Evolutionary conservation across 2,888 invertebrate species (phyloP).

Genomic region (Parochlus steinenii): DNA sequence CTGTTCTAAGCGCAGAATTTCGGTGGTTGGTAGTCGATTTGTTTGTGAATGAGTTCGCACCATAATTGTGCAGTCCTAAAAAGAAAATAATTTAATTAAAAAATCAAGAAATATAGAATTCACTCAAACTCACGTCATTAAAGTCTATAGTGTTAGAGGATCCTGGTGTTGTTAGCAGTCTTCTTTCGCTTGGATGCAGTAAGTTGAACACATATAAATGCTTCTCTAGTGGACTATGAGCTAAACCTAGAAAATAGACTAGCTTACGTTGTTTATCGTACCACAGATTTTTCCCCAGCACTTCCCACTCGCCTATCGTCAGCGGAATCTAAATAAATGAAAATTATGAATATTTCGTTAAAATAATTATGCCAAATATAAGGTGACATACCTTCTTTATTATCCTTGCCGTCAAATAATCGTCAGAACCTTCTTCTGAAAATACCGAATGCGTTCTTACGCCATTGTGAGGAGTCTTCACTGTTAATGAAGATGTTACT

Average conservation of each 20-base stretch:
- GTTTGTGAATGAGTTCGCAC: constrained; percentile 75
- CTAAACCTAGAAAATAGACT: constrained; percentile 81
- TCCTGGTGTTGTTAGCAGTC: constrained; percentile 64
- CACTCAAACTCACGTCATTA: constrained; percentile 40
- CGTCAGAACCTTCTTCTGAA: constrained; percentile 25
- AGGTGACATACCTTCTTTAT: too few relatives aligned
- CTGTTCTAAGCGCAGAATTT: constrained; percentile 54
- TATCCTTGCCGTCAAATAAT: constrained; percentile 25
- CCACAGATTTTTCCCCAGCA: constrained; percentile 71
- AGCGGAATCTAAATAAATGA: constrained; percentile 37
- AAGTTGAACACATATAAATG: constrained; percentile 78
- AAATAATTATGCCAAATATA: constrained; percentile 36
- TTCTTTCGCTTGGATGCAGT: constrained; percentile 49
- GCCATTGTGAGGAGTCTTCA: constrained; percentile 15
- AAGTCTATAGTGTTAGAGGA: constrained; percentile 73
- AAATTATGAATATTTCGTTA: constrained; percentile 47
- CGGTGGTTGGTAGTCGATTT: constrained; percentile 60
- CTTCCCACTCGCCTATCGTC: constrained; percentile 89
- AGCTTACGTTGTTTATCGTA: constrained; percentile 61
- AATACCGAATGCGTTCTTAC: constrained; percentile 21
- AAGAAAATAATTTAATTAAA: constrained; percentile 14
- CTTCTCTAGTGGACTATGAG: constrained; percentile 81
- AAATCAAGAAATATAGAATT: constrained; percentile 1
- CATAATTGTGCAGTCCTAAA: constrained; percentile 59
- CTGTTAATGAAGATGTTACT: constrained; percentile 37